These are phyloP conservation scores for Pseudochromis fuscus DNA, from an alignment of 2,797 vertebrate species.

Conservation along the genomic window DNA sequence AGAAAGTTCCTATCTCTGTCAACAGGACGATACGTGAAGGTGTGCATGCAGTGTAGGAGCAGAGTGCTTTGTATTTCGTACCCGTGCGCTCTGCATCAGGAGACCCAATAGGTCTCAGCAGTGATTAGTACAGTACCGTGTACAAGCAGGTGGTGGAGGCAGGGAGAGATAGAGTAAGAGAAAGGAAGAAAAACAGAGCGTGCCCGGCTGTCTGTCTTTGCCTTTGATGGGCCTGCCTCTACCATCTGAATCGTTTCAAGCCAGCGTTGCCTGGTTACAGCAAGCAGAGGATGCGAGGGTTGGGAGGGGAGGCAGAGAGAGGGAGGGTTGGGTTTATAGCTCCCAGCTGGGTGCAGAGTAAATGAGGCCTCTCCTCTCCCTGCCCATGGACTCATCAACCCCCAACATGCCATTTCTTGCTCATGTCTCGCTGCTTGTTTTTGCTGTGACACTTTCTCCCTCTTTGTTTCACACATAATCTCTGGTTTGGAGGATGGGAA, in stretches of 20 bases:
- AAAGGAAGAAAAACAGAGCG: constrained; percentile 35
- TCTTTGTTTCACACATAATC: background rate
- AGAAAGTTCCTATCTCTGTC: background rate
- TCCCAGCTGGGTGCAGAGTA: constrained; percentile 55
- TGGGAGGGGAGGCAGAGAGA: constrained; percentile 51
- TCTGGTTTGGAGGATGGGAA: background rate
- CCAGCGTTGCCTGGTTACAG: constrained; percentile 79
- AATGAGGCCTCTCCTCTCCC: constrained; percentile 43
- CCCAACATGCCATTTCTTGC: background rate
- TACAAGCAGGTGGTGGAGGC: constrained; percentile 41
- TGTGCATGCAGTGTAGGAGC: background rate
- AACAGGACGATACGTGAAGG: background rate
- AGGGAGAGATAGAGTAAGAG: constrained; percentile 3
- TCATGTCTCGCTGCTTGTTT: too few species aligned
- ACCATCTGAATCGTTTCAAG: constrained; percentile 72
- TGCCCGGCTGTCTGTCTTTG: constrained; percentile 46
- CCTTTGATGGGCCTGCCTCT: constrained; percentile 75
- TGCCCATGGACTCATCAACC: constrained; percentile 17
- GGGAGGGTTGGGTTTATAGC: constrained; percentile 40
- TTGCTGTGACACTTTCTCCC: background rate
- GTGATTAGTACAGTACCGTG: constrained; percentile 37
- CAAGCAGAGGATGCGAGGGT: constrained; percentile 62
- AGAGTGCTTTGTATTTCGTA: background rate
- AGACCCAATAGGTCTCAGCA: background rate
- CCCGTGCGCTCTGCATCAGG: background rate